Base-by-base conservation (phyloP, 2,113 vertebrate species). In the Holacanthus passer region DNA sequence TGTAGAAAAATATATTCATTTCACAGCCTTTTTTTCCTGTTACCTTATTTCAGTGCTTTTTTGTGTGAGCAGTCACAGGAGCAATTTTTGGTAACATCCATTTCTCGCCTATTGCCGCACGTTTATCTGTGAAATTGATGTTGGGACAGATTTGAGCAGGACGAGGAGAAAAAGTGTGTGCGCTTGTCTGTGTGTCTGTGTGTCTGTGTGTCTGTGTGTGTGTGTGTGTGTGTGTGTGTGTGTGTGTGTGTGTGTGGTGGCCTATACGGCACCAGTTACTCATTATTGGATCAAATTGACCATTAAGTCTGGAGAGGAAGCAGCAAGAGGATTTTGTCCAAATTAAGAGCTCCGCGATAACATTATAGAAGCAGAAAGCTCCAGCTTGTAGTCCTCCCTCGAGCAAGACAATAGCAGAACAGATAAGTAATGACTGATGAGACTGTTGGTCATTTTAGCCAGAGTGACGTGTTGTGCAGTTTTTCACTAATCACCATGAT, bases 41-140 rank as follows among this genome's bases (percentile, higher is more conserved):
- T 4, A 0, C 5, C 10, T 19, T 60, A 16, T 76, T 72, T 48
- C 29, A 35, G 29, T 27, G 37, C 17, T 55, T 83, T 67, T 41
- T 29, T 63, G 41, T 64, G 67, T 32, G 55, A 73, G n/a, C 31
- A 63, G 67, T 43, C 32, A 29, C 67, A 59, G 35, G 47, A 77
- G 47, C 2, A 19, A 24, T 64, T 74, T 77, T 74, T 29, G 19
- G 37, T 27, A 16, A 43, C 58, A 74, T 74, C 74, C 71, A 41
- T 88, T 78, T 79, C 71, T 52, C 24, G 9, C 66, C 35, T 66
- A 32, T 66, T 81, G 39, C 53, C 31, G 19, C 65, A 76, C 0
- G 4, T 84, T 84, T 80, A 66, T 68, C 79, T 87, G 76, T 90
- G 83, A 87, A 88, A 90, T 81, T 81, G 82, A 87, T 80, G 75